phyloP scores from a whole-genome alignment of 2,113 vertebrate genomes.

The Platycercus adscitus region DNA sequence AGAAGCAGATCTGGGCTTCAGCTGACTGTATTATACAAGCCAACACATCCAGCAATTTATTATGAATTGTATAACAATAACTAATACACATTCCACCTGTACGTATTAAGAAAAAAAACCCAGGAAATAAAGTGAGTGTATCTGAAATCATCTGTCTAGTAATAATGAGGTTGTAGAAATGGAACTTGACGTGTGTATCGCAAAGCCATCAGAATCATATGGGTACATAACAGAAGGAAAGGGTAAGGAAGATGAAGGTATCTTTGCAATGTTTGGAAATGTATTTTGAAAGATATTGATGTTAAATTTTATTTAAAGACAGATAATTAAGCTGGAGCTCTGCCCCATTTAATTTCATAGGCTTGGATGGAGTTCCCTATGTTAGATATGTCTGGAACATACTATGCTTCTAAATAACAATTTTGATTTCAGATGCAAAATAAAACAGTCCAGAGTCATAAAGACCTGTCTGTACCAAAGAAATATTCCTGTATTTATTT shows the following conservation, averaged over 20 bases:
- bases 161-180: background rate
- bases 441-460: background rate
- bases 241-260: background rate
- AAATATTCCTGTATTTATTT: background rate
- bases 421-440: background rate
- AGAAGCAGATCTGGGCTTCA: background rate
- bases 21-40: background rate
- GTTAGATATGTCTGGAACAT: background rate
- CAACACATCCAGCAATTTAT: background rate
- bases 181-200: background rate
- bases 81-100: background rate
- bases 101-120: background rate
- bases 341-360: background rate
- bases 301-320: constrained; percentile 15
- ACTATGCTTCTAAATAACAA: background rate
- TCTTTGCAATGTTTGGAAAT: constrained; percentile 6
- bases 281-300: background rate
- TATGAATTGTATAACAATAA: background rate
- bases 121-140: background rate
- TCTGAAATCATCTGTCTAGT: constrained; percentile 5
- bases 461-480: background rate
- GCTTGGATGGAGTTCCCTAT: background rate
- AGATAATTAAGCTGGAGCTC: background rate
- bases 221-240: background rate
- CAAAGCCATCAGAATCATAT: background rate